Percentiles rank a stretch among this genome's conserved stretches.
phyloP scores from a whole-genome alignment of 2,797 vertebrate species.

The Lagocephalus sceleratus region DNA sequence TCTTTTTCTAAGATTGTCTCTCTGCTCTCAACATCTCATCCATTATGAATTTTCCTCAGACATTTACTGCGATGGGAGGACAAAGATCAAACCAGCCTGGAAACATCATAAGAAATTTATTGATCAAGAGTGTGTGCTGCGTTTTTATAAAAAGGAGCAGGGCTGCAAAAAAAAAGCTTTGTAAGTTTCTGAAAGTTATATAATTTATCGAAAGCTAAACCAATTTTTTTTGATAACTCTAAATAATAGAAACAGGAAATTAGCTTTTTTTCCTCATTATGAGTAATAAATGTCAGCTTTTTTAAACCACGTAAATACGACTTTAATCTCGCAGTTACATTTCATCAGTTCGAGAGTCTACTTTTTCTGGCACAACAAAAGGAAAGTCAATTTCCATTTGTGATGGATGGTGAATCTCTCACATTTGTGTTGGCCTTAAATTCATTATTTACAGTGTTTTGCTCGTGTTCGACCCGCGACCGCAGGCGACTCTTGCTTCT shows the following conservation, averaged over 20 bases:
- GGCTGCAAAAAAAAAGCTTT: neutral
- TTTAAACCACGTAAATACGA: too few relatives aligned
- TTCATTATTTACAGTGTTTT: slow-evolving; percentile 33
- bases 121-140: slow-evolving; percentile 18
- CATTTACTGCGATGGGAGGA: slow-evolving; percentile 10
- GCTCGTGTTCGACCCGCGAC: neutral
- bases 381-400: neutral
- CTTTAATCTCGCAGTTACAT: too few relatives aligned
- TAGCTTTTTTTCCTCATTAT: neutral
- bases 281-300: neutral
- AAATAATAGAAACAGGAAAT: too few relatives aligned
- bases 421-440: neutral
- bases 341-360: too few relatives aligned
- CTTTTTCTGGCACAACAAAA: too few relatives aligned
- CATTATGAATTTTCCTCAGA: slow-evolving; percentile 13
- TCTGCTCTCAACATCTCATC: slow-evolving; percentile 10
- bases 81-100: slow-evolving; percentile 21
- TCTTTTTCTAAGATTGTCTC: slow-evolving; percentile 47
- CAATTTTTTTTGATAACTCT: neutral
- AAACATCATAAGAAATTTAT: slow-evolving; percentile 27
- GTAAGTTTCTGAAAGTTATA: too few relatives aligned
- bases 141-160: neutral
- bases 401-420: slow-evolving; percentile 20
- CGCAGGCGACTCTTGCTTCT: slow-evolving; percentile 16
- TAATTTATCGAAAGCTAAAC: too few relatives aligned